phyloP scores from a whole-genome alignment of 2,888 invertebrate species.

The Hydrotaea cyrtoneurina region DNA sequence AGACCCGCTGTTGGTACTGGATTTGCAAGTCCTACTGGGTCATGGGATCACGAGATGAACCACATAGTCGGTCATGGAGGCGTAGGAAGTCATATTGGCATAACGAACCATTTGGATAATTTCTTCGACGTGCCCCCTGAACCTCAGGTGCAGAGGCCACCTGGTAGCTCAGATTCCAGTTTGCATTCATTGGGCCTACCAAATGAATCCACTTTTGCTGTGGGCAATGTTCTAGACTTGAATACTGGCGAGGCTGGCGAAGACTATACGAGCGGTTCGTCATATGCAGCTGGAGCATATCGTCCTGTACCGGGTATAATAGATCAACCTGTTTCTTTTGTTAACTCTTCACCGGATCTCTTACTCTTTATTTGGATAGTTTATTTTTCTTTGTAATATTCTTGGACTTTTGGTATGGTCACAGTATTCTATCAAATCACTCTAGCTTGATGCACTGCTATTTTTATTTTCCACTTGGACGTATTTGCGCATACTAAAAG shows the following conservation, averaged over 20 bases:
- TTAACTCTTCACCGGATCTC: slow-evolving; percentile 29
- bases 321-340: slow-evolving; percentile 43
- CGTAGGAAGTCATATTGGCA: slow-evolving; percentile 70
- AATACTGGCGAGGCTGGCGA: slow-evolving; percentile 76
- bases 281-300: slow-evolving; percentile 75
- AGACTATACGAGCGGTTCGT: slow-evolving; percentile 73
- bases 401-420: slow-evolving; percentile 23
- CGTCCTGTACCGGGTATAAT: slow-evolving; percentile 80
- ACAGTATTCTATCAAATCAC: slow-evolving; percentile 42
- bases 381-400: slow-evolving; percentile 25
- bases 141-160: slow-evolving; percentile 63
- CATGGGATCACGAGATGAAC: slow-evolving; percentile 79
- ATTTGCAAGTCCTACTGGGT: slow-evolving; percentile 47
- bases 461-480: neutral
- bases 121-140: slow-evolving; percentile 75
- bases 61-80: slow-evolving; percentile 69
- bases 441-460: slow-evolving; percentile 49
- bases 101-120: slow-evolving; percentile 80
- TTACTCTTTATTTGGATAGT: neutral
- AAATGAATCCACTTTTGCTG: slow-evolving; percentile 75
- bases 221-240: slow-evolving; percentile 78
- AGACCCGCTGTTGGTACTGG: slow-evolving; percentile 66
- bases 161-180: slow-evolving; percentile 35
- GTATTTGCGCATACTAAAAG: neutral
- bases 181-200: slow-evolving; percentile 58